Base-by-base conservation (phyloP, 2,888 invertebrate genomes). In the Mimas tiliae region DNA sequence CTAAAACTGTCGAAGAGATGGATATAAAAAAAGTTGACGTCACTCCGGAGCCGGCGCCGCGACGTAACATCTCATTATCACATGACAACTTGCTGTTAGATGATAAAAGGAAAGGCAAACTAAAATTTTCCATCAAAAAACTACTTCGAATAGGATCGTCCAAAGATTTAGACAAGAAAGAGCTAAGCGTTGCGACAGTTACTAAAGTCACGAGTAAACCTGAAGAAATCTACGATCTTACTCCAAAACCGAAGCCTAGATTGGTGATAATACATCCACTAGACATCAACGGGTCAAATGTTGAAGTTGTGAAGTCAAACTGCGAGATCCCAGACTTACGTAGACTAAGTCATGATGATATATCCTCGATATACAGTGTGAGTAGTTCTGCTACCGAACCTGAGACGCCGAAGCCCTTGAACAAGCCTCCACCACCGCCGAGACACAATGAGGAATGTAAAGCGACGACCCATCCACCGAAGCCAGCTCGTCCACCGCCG, bases 191-290 rank as follows among this genome's bases (percentile, higher is more conserved):
- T 0, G 83, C 90, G 14, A 78, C 88, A 50, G 83, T 90, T 6
- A 78, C 89, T 14, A 95, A 95, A 69, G 86, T 94, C 53, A 93
- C 94, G 0, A 86, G 88, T 58, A 94, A 94, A 79, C 80, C 83
- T 63, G 95, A 95, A 70, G 95, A 95, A 69, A 90, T 94, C 45
- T 91, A 89, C 67, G 94, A 95, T 53, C 87, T 94, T 63, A 94
- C 94, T 21, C 95, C 95, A 8, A 94, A 95, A 77, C 95, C 95
- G 7, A 97, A 96, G 79, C 96, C 96, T 2, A 95, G 97, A 16
- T 93, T 97, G 33, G 97, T 98, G 69, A 98, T 98, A 74, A 97
- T 98, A 70, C 98, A 98, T 94, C 98, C 98, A 14, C 93, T 97
- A 75, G 98, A 98, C 80, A 94, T 98, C 68, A 97, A 97, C 84